A percentile compares a stretch with the other conserved stretches of the same genome.
Evolutionary conservation across 2,113 vertebrate species (phyloP).

Genomic region (Baryphthengus martii): DNA sequence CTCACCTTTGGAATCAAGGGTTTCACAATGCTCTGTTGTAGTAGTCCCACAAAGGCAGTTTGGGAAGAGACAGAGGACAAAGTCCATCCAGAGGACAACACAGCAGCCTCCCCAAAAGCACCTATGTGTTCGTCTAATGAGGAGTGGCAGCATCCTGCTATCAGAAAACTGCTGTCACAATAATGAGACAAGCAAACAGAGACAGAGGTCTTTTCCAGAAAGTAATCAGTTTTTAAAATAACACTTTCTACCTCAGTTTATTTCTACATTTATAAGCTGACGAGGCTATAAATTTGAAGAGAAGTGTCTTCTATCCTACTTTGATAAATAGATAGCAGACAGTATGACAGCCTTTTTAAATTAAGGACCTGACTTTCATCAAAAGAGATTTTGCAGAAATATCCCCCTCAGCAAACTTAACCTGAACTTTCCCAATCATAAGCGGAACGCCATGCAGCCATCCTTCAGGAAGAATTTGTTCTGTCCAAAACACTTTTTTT

Average conservation of each 20-base stretch:
- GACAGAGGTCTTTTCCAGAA: background rate
- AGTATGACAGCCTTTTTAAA: constrained; percentile 21
- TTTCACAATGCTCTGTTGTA: background rate
- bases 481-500: background rate
- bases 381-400: background rate
- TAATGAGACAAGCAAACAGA: constrained; percentile 14
- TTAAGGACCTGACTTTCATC: constrained; percentile 33
- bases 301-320: background rate
- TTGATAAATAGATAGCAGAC: constrained; percentile 13
- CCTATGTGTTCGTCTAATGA: background rate
- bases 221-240: constrained; percentile 44
- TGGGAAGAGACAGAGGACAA: background rate
- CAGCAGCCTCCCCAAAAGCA: background rate
- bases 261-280: constrained; percentile 41
- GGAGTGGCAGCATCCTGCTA: background rate
- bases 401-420: background rate
- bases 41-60: background rate
- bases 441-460: background rate
- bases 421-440: constrained; percentile 2
- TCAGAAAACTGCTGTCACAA: background rate
- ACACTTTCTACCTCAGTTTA: constrained; percentile 27
- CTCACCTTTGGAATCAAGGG: background rate
- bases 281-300: constrained; percentile 5
- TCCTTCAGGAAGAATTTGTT: background rate
- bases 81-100: background rate